phyloP scores from a whole-genome alignment of 2,113 vertebrate genomes.

The Nycticorax nycticorax region DNA sequence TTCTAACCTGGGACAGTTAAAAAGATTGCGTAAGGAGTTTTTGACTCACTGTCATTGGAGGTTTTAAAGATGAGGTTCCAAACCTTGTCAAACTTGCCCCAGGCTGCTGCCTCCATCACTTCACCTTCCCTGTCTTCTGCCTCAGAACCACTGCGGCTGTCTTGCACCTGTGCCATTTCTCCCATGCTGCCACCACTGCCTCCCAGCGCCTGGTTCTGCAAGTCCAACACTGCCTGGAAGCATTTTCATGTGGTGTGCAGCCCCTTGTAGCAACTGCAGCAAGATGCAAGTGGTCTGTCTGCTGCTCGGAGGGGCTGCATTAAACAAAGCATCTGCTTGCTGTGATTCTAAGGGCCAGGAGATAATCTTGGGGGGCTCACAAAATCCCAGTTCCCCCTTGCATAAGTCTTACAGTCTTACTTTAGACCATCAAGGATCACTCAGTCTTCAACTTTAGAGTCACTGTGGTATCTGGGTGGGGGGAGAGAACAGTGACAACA shows the following conservation, averaged over 20 bases:
- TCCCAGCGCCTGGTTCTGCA: background rate
- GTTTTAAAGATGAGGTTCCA: background rate
- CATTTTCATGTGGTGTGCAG: background rate
- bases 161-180: background rate
- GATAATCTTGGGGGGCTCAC: background rate
- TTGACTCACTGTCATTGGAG: background rate
- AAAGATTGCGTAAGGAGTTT: background rate
- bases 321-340: background rate
- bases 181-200: background rate
- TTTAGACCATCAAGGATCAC: background rate
- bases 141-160: background rate
- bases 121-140: background rate
- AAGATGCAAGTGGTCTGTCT: too few relatives aligned
- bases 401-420: background rate
- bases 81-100: rapidly evolving
- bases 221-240: background rate
- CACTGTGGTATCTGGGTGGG: too few relatives aligned
- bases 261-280: background rate
- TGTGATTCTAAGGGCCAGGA: background rate
- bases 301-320: background rate
- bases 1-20: background rate
- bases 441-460: background rate
- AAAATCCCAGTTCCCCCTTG: background rate
- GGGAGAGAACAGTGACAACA: background rate
- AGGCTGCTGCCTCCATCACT: background rate